A percentile compares a stretch with the other conserved stretches of the same genome.
Evolutionary conservation across 2,888 invertebrate genomes (phyloP).

Genomic region (Sesia apiformis): DNA sequence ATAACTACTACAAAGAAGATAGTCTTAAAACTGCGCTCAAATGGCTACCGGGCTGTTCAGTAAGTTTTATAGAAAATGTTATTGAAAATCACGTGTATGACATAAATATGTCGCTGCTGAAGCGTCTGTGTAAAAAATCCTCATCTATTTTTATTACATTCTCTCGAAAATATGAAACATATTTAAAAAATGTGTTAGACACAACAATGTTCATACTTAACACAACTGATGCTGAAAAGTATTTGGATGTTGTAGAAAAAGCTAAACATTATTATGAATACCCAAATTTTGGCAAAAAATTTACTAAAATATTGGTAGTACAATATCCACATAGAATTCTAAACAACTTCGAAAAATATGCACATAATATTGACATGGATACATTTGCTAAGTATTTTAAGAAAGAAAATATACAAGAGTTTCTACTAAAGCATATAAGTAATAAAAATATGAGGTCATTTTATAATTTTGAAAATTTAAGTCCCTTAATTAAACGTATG

Average conservation of each 20-base stretch:
- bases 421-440: slow-evolving; percentile 23
- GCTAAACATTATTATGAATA: slow-evolving; percentile 3
- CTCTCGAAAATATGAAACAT: slow-evolving; percentile 1
- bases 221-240: slow-evolving; percentile 17
- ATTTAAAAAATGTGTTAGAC: slow-evolving; percentile 8
- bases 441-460: slow-evolving; percentile 8
- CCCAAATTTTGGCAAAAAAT: slow-evolving; percentile 24
- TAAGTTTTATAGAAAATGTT: slow-evolving; percentile 29
- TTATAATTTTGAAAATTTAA: slow-evolving; percentile 23
- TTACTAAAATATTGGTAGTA: slow-evolving; percentile 34
- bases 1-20: slow-evolving; percentile 27
- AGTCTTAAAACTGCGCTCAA: slow-evolving; percentile 24
- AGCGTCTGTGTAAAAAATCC: slow-evolving; percentile 36
- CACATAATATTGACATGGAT: slow-evolving; percentile 23
- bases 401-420: slow-evolving; percentile 30
- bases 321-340: slow-evolving; percentile 29
- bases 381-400: slow-evolving; percentile 41
- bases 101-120: slow-evolving; percentile 19
- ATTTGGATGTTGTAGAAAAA: slow-evolving; percentile 28
- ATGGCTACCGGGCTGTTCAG: slow-evolving; percentile 48
- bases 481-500: slow-evolving; percentile 30
- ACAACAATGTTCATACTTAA: slow-evolving; percentile 20
- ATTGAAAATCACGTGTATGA: slow-evolving; percentile 17
- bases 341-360: slow-evolving; percentile 32
- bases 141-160: slow-evolving; percentile 23